Percentiles rank a stretch among this genome's conserved stretches.
Evolutionary conservation across 1,140 invertebrate species (phyloP).

Genomic region (Temnothorax nylanderi): DNA sequence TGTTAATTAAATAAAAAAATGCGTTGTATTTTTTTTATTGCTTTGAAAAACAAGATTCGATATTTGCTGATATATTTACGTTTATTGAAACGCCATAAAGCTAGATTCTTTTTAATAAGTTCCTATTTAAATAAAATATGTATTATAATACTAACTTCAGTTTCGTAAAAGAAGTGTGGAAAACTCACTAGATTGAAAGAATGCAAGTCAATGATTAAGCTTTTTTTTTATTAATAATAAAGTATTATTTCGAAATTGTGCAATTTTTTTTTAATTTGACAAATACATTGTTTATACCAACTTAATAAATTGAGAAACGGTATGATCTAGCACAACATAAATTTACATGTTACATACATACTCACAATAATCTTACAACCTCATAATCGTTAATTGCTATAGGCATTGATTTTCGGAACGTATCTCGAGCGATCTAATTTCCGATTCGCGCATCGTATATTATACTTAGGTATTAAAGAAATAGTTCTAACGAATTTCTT

Average conservation of each 20-base stretch:
- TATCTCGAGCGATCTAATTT: neutral
- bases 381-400: neutral
- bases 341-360: neutral
- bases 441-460: neutral
- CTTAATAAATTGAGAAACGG: neutral
- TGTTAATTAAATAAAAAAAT: neutral
- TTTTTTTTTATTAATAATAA: neutral
- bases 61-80: neutral
- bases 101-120: neutral
- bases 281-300: neutral
- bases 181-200: neutral
- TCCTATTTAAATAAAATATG: neutral
- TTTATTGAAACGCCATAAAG: neutral
- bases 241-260: neutral
- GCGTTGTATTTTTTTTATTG: neutral
- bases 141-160: neutral
- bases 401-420: neutral
- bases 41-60: neutral
- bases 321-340: neutral
- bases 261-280: slow-evolving; percentile 6
- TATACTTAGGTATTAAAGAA: neutral
- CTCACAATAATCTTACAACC: neutral
- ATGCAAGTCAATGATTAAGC: neutral
- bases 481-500: neutral
- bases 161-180: neutral